These are phyloP conservation scores for Drymodes brunneopygia DNA, from an alignment of 2,113 vertebrate genomes.

Conservation along the genomic window DNA sequence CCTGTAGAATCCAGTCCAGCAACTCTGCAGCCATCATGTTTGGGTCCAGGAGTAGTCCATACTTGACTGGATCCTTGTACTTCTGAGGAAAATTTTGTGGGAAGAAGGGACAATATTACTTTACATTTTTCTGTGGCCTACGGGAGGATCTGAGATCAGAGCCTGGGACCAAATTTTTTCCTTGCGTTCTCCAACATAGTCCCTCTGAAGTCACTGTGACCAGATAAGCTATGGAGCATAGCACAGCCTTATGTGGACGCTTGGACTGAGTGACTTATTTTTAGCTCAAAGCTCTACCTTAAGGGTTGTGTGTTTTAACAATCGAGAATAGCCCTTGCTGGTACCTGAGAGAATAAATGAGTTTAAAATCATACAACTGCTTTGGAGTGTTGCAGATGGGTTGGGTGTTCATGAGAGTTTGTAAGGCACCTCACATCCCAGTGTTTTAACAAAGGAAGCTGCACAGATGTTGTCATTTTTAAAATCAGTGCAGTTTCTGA, in stretches of 20 bases:
- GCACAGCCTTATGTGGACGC: constrained; percentile 42
- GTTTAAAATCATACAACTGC: neutral
- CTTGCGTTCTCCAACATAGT: neutral
- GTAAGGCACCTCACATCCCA: neutral
- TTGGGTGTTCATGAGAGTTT: neutral
- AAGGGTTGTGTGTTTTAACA: neutral
- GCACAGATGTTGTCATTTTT: neutral
- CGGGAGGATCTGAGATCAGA: neutral
- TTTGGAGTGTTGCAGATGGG: neutral
- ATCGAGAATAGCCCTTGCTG: neutral
- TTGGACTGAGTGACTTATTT: constrained; percentile 13
- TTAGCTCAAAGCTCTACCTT: constrained; percentile 51
- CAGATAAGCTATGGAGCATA: constrained; percentile 47
- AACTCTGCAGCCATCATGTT: neutral
- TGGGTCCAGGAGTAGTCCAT: neutral
- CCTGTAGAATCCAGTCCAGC: neutral
- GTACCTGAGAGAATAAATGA: neutral
- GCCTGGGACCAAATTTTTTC: neutral
- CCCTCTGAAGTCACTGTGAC: constrained; percentile 23
- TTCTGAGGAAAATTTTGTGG: neutral
- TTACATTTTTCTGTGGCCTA: neutral
- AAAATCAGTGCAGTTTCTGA: neutral
- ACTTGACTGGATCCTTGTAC: neutral
- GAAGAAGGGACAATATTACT: neutral
- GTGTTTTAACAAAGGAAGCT: neutral